These are phyloP conservation scores for Brachionus rotundiformis DNA, from an alignment of 1,140 invertebrate species.

Conservation along the genomic window DNA sequence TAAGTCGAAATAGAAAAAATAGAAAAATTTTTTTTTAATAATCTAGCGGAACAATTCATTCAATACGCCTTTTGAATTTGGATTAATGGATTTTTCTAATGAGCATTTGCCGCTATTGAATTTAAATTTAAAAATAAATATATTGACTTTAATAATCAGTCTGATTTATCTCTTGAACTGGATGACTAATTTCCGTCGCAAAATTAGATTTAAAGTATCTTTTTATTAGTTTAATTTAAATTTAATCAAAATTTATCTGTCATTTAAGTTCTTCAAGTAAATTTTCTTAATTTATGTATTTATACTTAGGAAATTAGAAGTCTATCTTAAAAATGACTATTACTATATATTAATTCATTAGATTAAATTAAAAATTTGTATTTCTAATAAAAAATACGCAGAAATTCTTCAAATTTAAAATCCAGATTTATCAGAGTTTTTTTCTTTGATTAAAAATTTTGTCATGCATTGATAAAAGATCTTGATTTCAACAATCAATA, in stretches of 20 bases:
- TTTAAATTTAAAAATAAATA: not conserved
- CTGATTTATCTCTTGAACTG: not conserved
- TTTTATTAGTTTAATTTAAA: not conserved
- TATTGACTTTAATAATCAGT: not conserved
- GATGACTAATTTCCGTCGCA: not conserved
- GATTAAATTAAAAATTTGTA: not conserved
- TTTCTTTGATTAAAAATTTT: not conserved
- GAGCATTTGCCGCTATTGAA: not conserved
- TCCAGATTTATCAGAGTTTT: not conserved
- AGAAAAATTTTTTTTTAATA: not conserved
- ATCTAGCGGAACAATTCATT: not conserved
- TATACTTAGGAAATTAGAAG: not conserved
- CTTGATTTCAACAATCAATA: not conserved
- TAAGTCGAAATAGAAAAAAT: not conserved
- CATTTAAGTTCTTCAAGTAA: not conserved
- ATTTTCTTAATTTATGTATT: not conserved
- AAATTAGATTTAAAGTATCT: not conserved
- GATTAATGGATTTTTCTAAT: not conserved
- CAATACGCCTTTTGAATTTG: not conserved
- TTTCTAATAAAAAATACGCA: not conserved
- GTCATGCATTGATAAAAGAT: slow-evolving; percentile 14
- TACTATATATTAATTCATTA: not conserved
- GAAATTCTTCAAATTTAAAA: not conserved
- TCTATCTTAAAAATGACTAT: not conserved
- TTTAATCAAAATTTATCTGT: not conserved